phyloP scores from a whole-genome alignment of 2,888 invertebrate genomes.

The Pycnomerus fuliginosus region DNA sequence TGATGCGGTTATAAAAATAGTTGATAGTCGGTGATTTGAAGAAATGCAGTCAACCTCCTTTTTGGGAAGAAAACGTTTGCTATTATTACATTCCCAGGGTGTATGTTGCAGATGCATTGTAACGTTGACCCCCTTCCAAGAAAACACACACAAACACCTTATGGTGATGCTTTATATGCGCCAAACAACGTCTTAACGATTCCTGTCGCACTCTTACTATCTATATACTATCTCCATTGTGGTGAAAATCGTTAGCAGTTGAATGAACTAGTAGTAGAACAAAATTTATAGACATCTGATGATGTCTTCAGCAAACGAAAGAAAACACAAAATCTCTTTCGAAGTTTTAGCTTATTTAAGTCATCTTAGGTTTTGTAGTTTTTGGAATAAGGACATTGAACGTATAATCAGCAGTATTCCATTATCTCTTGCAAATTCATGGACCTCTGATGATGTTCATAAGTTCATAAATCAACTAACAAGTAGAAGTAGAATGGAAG shows the following conservation, averaged over 20 bases:
- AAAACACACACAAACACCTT: conserved; percentile 33
- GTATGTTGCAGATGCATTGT: conserved; percentile 22
- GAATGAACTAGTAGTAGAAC: too few species aligned
- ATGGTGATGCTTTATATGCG: conserved; percentile 36
- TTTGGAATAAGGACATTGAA: too few species aligned
- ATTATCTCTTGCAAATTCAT: too few species aligned
- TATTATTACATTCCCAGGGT: conserved; percentile 23
- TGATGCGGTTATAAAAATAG: conserved; percentile 15
- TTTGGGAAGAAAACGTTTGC: conserved; percentile 15
- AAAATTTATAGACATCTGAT: too few species aligned
- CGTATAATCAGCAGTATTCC: too few species aligned
- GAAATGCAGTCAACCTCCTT: conserved; percentile 18
- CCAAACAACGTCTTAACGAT: conserved; percentile 25
- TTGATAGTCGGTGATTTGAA: conserved; percentile 14
- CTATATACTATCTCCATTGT: conserved; percentile 16
- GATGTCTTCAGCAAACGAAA: too few species aligned
- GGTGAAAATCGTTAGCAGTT: conserved; percentile 11
- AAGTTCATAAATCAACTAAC: too few species aligned
- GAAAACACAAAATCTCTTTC: too few species aligned
- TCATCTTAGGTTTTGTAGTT: too few species aligned
- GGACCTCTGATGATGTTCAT: too few species aligned
- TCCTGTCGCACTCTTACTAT: conserved; percentile 20
- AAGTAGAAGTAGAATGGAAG: too few species aligned
- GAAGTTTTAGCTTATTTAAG: too few species aligned
- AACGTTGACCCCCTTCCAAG: conserved; percentile 36